These are phyloP conservation scores for Alloplasta piceator DNA, from an alignment of 2,888 invertebrate genomes.

Conservation along the genomic window DNA sequence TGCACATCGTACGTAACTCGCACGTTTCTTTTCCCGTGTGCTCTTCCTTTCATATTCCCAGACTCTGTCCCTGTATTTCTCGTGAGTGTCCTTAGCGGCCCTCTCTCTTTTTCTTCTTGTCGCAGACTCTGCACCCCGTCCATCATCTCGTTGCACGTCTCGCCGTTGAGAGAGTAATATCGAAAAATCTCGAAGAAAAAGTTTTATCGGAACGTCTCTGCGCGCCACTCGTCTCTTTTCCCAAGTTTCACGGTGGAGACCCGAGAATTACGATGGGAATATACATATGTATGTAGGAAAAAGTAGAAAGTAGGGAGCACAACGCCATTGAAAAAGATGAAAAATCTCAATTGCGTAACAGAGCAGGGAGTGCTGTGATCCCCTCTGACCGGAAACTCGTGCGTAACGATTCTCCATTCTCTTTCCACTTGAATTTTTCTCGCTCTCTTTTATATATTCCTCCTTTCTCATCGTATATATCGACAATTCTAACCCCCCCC, in stretches of 20 bases:
- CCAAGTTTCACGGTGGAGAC: not conserved
- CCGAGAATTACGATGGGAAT: constrained; percentile 26
- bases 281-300: not conserved
- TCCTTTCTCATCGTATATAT: not conserved
- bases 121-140: not conserved
- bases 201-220: constrained; percentile 34
- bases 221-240: not conserved
- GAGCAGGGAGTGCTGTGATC: not conserved
- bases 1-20: constrained; percentile 42
- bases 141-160: constrained; percentile 7
- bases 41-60: constrained; percentile 21
- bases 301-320: not conserved
- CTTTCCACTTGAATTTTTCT: constrained; percentile 46
- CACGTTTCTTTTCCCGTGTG: constrained; percentile 22
- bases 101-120: not conserved
- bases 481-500: not conserved
- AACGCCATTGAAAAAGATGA: not conserved
- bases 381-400: constrained; percentile 20
- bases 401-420: constrained; percentile 52
- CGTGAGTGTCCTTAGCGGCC: constrained; percentile 47
- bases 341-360: constrained; percentile 31
- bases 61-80: not conserved
- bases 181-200: constrained; percentile 52
- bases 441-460: constrained; percentile 18
- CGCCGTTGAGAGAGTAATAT: constrained; percentile 30